Evolutionary conservation across 2,113 vertebrate genomes (phyloP), one percentile per base, ranked within the genome.

Genomic region (Thunnus thynnus): DNA sequence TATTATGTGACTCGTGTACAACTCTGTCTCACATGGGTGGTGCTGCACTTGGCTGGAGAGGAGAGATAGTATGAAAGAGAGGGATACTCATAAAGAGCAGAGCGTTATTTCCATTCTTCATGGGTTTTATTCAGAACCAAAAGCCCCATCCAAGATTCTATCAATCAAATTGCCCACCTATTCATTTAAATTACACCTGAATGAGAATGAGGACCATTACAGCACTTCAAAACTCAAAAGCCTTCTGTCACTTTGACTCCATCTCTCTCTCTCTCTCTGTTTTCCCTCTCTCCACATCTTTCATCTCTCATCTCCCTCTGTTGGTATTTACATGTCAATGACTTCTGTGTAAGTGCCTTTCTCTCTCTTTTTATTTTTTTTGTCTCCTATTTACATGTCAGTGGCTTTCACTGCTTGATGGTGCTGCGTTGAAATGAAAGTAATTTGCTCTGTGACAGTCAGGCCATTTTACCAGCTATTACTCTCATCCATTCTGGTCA

Each of bases 401-500:
- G 80, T 85, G 87, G 74, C 72, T 91, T 85, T 87, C 30, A 47
- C 81, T 83, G 81, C 85, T 91, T 82, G 86, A 92, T 90, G 85
- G 89, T 17, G 58, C 78, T 14, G 82, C 64, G 48, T 80, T 69
- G 77, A 89, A 91, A 88, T 90, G 85, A 89, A 92, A 91, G 91
- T 91, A 86, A 92, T 94, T 94, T 93, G 89, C 89, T 89, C 76
- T 48, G 82, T 89, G 91, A 91, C 88, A 89, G 89, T 89, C 77
- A 32, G 85, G 83, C 90, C 87, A 89, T 93, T 93, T 93, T 92
- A 86, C 79, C 85, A 92, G 91, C 91, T 87, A 93, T 93, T 93
- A 93, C 86, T 83, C 88, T 90, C 93, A 87, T 88, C 77, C 82
- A 84, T 88, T 92, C 88, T 93, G 92, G 91, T 93, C 92, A 92